Conservation (phyloP, 64 coral and sea anemone genomes). For the Montipora foliosa region DNA sequence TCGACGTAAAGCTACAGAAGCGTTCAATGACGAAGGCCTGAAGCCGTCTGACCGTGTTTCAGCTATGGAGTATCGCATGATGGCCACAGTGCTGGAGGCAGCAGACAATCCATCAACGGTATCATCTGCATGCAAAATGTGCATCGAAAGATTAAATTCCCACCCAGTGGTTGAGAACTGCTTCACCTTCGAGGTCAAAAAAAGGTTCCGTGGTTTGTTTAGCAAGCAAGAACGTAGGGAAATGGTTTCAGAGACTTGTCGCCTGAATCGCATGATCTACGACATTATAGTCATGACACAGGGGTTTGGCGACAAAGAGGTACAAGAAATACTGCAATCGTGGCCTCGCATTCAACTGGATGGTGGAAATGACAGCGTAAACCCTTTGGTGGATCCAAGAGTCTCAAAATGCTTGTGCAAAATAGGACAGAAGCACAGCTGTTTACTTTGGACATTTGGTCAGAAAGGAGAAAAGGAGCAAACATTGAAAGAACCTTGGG, state of each 20-base stretch:
- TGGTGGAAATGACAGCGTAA: not conserved
- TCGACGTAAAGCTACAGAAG: slow-evolving; percentile 32
- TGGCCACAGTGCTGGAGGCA: slow-evolving; percentile 34
- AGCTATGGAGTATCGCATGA: slow-evolving; percentile 25
- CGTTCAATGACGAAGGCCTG: slow-evolving; percentile 46
- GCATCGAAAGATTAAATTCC: slow-evolving; percentile 1
- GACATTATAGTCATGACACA: not conserved
- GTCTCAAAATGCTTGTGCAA: not conserved
- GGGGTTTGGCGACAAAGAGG: not conserved
- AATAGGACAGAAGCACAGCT: not conserved
- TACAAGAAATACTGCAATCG: not conserved
- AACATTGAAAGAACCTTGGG: not conserved
- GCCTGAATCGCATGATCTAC: slow-evolving; percentile 40
- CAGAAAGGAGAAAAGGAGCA: not conserved
- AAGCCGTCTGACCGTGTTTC: slow-evolving; percentile 9
- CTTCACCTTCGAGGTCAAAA: slow-evolving; percentile 9
- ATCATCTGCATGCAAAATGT: slow-evolving; percentile 1
- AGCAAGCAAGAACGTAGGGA: slow-evolving; percentile 14
- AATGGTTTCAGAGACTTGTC: not conserved
- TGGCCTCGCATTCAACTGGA: slow-evolving; percentile 28
- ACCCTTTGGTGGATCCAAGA: slow-evolving; percentile 35
- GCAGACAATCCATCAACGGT: not conserved
- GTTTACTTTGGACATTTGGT: slow-evolving; percentile 38
- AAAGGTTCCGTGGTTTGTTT: not conserved
- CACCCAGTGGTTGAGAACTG: slow-evolving; percentile 22